Conservation (phyloP, 2,797 vertebrate species). For the Xenentodon cancila region DNA sequence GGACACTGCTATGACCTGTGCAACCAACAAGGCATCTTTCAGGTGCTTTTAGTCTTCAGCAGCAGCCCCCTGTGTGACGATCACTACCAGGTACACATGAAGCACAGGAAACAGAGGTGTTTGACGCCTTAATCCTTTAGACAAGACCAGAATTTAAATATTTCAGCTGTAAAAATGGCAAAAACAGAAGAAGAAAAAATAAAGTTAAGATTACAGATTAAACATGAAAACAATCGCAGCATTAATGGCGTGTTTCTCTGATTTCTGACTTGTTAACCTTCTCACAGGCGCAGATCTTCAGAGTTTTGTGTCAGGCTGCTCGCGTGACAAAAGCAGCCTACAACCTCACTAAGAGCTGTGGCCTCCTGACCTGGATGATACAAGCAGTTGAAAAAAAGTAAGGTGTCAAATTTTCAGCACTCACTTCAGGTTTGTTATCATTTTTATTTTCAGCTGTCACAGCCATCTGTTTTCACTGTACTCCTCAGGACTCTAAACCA, state of each 20-base stretch:
- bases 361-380: conserved; percentile 89
- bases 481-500: conserved; percentile 82
- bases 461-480: background rate
- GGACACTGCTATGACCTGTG: conserved; percentile 88
- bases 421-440: too few relatives aligned
- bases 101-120: background rate
- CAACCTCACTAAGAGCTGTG: conserved; percentile 85
- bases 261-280: background rate
- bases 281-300: conserved; percentile 85
- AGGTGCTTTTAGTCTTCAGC: conserved; percentile 87
- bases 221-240: too few relatives aligned
- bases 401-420: background rate
- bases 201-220: too few relatives aligned
- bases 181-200: too few relatives aligned
- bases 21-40: conserved; percentile 88
- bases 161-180: too few relatives aligned
- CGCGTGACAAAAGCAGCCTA: conserved; percentile 86
- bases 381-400: conserved; percentile 87
- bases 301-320: conserved; percentile 84
- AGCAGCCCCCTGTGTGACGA: conserved; percentile 88
- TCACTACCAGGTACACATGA: conserved; percentile 81
- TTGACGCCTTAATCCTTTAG: too few relatives aligned
- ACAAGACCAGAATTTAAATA: too few relatives aligned
- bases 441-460: conserved; percentile 4
- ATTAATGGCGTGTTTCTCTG: too few relatives aligned